Base-by-base conservation (phyloP, 2,888 invertebrate genomes). In the Trachelus tabidus region DNA sequence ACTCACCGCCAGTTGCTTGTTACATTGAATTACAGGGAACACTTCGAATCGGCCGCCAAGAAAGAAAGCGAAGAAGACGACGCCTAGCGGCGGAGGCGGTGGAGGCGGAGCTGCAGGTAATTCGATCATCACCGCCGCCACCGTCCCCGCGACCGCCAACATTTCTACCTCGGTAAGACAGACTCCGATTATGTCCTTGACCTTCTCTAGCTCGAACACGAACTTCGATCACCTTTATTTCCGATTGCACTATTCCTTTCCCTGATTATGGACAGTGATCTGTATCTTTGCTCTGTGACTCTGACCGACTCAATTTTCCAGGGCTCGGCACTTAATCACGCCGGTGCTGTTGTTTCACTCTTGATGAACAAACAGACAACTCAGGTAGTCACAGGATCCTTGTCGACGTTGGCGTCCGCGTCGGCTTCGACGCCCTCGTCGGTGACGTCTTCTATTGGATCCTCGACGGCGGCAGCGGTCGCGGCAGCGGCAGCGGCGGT, bases 31-130 rank as follows among this genome's bases (percentile, higher is more conserved):
- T 91, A 79, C 90, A 91, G 91, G 90, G 73, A 89, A 88, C 80
- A 81, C 89, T 79, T 83, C 90, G 76, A 92, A 87, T 88, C 92
- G 93, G 82, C 92, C 92, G 30, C 91, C 92, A 35, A 92, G 93
- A 91, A 94, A 94, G 92, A 94, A 93, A 91, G 85, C 87, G 81
- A 93, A 93, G 92, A 93, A 93, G 89, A 92, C 91, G 40, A 88
- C 85, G 79, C 91, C 87, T 69, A 86, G 81, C 77, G 82, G 56
- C 56, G 56, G 56, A 23, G 56, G 56, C 56, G 56, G 56, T 56
- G 56, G 56, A 56, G 56, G 56, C 56, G 56, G 56, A 56, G 23
- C 56, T 56, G 56, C 56, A 56, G 56, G 56, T 56, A 56, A 56
- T 56, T 23, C 56, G 56, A 56, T 56, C 88, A 75, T 85, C 85